Conservation (phyloP, 2,888 invertebrate species). For the Agrotis segetum region DNA sequence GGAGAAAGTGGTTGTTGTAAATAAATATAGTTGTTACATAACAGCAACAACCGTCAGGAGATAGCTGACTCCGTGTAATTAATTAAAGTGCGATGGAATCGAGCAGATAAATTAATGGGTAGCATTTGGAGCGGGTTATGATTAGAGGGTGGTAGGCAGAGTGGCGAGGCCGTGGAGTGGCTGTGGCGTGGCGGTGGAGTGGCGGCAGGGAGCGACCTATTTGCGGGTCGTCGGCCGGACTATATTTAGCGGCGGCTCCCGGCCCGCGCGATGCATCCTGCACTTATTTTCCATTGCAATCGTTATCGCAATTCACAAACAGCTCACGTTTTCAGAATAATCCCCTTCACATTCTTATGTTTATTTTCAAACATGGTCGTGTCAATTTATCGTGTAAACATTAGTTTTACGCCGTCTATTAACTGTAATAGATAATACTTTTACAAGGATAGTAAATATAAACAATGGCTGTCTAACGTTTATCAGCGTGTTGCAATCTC, state of each 20-base stretch:
- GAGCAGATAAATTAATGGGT: constrained; percentile 57
- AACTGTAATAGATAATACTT: constrained; percentile 64
- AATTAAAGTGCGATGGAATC: constrained; percentile 28
- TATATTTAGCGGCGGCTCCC: constrained; percentile 83
- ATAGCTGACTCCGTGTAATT: constrained; percentile 28
- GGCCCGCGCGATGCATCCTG: constrained; percentile 79
- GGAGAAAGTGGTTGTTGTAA: constrained; percentile 51
- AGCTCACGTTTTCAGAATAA: constrained; percentile 63
- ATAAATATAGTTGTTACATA: constrained; percentile 37
- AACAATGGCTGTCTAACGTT: constrained; percentile 49
- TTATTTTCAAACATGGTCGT: constrained; percentile 58
- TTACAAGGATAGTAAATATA: constrained; percentile 64
- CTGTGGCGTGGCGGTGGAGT: constrained; percentile 48
- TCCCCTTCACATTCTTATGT: constrained; percentile 61
- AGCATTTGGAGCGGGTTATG: constrained; percentile 59
- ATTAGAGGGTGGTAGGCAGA: constrained; percentile 57
- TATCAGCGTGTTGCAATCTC: constrained; percentile 50
- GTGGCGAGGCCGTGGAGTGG: constrained; percentile 45
- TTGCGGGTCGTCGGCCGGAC: constrained; percentile 85
- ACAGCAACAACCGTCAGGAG: constrained; percentile 17
- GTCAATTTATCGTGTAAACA: constrained; percentile 59
- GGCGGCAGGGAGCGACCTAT: constrained; percentile 81
- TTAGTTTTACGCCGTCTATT: constrained; percentile 55
- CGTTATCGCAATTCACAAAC: constrained; percentile 69
- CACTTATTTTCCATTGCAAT: constrained; percentile 80